Base-by-base conservation (phyloP, 2,113 vertebrate species). In the Psittacula cyanocephala region DNA sequence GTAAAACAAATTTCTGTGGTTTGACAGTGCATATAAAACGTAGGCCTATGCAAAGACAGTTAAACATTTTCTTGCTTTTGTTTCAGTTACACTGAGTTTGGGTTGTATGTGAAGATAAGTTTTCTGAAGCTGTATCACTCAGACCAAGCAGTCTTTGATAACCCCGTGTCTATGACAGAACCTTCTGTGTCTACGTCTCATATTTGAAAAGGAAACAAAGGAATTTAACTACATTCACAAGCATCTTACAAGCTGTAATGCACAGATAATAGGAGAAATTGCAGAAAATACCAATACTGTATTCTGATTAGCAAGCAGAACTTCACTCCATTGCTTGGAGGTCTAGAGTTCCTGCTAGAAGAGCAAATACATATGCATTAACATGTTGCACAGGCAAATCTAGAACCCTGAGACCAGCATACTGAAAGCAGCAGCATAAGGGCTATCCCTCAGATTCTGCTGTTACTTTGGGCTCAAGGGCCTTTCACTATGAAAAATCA, bases 231-330 rank as follows among this genome's bases (percentile, higher is more conserved):
- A 1, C 17, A 4, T 46, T 41, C 24, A 15, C 22, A 17, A 14
- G 16, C n/a, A 57, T n/a, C 25, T 59, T 74, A 63, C 11, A 50
- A 49, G 14, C 35, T 23, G 27, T 92, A 95, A 94, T 33, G 72
- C 96, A 88, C 81, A 97, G 96, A 85, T 75, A 93, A 89, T 55
- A 92, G 1, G 7, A 83, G 86, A 86, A 95, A 84, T 93, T 95
- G 72, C 93, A 91, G 93, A 50, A 96, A 97, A 93, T 83, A 80
- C 75, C 16, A 60, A 85, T 80, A 63, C 22, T 79, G 46, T 62
- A 59, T 79, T 86, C 88, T 95, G 92, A 96, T 96, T 75, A 95
- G 68, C 63, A 95, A 93, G 86, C 88, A 55, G 39, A 81, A 86
- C 83, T 49, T 95, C 75, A 57, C 88, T 91, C 91, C 62, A 76